These are phyloP conservation scores for Rostratula benghalensis DNA, from an alignment of 2,113 vertebrate species.

Conservation along the genomic window DNA sequence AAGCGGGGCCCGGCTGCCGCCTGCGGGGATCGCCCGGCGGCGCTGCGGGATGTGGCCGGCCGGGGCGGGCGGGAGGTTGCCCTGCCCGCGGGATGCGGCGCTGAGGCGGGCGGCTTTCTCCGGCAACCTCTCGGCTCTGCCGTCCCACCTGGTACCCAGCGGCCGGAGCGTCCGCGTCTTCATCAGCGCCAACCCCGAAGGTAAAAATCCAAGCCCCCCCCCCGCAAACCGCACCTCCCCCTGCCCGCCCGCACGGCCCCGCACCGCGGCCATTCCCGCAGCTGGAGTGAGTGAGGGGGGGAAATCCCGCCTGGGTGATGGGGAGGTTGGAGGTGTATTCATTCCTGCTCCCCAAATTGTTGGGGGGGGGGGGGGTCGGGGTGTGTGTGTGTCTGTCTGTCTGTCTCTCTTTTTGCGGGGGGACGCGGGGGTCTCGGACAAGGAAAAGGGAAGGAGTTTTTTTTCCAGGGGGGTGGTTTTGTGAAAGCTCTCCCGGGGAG, in stretches of 20 bases:
- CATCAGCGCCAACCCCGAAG: slow-evolving; percentile 93
- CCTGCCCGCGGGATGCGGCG: slow-evolving; percentile 89
- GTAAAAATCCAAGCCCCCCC: slow-evolving; percentile 68
- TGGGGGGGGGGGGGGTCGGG: background rate
- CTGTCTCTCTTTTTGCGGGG: background rate
- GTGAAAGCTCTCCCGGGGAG: background rate
- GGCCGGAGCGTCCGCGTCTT: slow-evolving; percentile 92
- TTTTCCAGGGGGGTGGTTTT: background rate
- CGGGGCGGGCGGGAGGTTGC: slow-evolving; percentile 83
- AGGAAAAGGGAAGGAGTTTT: background rate
- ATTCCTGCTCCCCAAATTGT: background rate
- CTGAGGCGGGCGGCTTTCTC: slow-evolving; percentile 89
- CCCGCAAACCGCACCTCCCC: too few species aligned
- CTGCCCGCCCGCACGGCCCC: too few species aligned
- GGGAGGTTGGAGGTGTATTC: too few species aligned
- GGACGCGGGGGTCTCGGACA: background rate
- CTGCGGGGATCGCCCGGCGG: background rate
- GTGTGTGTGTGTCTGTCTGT: too few species aligned
- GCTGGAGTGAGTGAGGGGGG: background rate
- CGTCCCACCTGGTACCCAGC: slow-evolving; percentile 86
- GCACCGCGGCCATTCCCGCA: too few species aligned
- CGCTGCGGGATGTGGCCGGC: slow-evolving; percentile 87
- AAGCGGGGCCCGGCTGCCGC: background rate
- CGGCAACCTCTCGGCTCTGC: slow-evolving; percentile 88
- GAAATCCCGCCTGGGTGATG: too few species aligned